Conservation (phyloP, 2,797 vertebrate genomes). For the Otolemur crassicaudatus region DNA sequence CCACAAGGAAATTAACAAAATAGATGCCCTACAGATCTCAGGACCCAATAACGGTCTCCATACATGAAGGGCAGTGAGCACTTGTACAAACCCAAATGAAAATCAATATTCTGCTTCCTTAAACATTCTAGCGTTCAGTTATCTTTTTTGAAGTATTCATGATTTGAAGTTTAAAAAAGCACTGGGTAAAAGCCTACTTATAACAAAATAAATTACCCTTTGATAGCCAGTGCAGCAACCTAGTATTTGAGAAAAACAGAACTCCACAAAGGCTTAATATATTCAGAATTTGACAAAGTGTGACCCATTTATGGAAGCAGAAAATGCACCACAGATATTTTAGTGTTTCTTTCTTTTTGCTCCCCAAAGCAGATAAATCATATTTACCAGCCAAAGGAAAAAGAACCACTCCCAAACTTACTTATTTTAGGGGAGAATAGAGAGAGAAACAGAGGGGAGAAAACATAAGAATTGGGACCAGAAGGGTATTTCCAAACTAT, state of each 20-base stretch:
- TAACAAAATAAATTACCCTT: slow-evolving; percentile 70
- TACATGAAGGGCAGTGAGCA: background rate
- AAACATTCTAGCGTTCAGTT: slow-evolving; percentile 53
- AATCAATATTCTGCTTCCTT: background rate
- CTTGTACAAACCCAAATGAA: background rate
- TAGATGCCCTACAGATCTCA: background rate
- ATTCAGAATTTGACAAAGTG: slow-evolving; percentile 72
- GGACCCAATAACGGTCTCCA: background rate
- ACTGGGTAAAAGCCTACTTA: slow-evolving; percentile 32
- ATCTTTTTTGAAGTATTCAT: background rate
- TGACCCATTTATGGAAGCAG: slow-evolving; percentile 73
- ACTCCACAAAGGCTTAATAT: slow-evolving; percentile 64
- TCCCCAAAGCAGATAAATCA: slow-evolving; percentile 66
- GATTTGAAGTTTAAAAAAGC: slow-evolving; percentile 51
- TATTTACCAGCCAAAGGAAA: slow-evolving; percentile 61
- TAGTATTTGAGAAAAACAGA: slow-evolving; percentile 67
- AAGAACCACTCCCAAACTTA: slow-evolving; percentile 9
- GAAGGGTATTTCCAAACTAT: background rate
- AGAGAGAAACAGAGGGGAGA: background rate
- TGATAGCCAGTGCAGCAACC: slow-evolving; percentile 52
- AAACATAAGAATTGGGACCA: background rate
- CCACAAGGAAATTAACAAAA: slow-evolving; percentile 58
- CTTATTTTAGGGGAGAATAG: background rate
- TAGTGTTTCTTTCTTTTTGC: background rate
- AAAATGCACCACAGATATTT: slow-evolving; percentile 61